Evolutionary conservation across 1,140 invertebrate species (phyloP).

Genomic region (Galendromus occidentalis): DNA sequence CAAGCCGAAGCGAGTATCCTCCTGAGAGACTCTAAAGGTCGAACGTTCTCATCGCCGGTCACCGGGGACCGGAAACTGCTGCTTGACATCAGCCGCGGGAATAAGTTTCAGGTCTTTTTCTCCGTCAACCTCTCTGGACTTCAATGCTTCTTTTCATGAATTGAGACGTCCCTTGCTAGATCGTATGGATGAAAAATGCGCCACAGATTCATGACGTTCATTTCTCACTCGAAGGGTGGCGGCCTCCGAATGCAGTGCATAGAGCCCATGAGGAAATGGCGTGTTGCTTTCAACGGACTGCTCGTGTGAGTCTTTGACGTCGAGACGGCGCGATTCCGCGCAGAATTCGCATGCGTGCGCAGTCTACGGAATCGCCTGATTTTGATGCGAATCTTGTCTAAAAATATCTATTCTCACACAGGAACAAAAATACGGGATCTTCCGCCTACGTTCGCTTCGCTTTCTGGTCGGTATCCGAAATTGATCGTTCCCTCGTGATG

Average conservation of each 20-base stretch:
- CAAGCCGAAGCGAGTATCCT: not conserved
- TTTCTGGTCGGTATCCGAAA: not conserved
- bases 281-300: not conserved
- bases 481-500: not conserved
- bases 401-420: too few relatives aligned
- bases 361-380: not conserved
- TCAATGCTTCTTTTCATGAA: not conserved
- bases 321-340: not conserved
- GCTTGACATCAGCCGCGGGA: not conserved
- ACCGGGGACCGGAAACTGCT: not conserved
- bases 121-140: not conserved
- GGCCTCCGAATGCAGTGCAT: not conserved
- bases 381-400: too few relatives aligned
- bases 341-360: not conserved
- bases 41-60: not conserved
- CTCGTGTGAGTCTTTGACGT: not conserved
- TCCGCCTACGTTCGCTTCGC: not conserved
- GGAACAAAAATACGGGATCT: not conserved
- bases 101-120: not conserved
- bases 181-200: too few relatives aligned
- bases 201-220: not conserved
- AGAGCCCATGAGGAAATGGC: not conserved
- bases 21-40: not conserved
- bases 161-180: not conserved
- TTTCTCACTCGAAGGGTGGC: not conserved